These are phyloP conservation scores for Drosophila baimaii DNA, from an alignment of 1,140 invertebrate species.

Conservation along the genomic window DNA sequence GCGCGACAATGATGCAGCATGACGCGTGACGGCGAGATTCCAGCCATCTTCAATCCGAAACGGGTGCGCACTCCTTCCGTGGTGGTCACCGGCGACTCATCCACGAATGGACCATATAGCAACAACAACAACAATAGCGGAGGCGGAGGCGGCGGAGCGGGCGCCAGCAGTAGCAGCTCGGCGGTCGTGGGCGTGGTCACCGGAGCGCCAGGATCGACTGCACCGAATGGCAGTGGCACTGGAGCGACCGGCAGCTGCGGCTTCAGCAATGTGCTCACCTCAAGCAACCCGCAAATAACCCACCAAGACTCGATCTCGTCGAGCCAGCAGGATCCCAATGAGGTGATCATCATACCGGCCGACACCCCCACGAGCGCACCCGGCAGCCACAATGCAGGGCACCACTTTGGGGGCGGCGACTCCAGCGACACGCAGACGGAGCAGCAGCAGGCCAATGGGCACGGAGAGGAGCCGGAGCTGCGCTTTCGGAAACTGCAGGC, in stretches of 20 bases:
- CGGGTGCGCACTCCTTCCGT: constrained; percentile 89
- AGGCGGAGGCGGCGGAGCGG: constrained; percentile 28
- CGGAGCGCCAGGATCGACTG: constrained; percentile 11
- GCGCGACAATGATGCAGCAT: constrained; percentile 63
- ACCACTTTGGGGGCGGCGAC: constrained; percentile 53
- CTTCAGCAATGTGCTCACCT: constrained; percentile 83
- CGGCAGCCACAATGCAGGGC: constrained; percentile 57
- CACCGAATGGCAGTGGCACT: constrained; percentile 27
- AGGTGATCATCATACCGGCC: constrained; percentile 79
- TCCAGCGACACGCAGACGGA: constrained; percentile 64
- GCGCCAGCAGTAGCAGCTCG: constrained; percentile 48
- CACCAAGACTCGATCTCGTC: constrained; percentile 86
- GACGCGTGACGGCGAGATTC: constrained; percentile 88
- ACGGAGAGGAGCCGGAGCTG: constrained; percentile 65
- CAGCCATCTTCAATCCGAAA: constrained; percentile 91
- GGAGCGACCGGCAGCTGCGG: constrained; percentile 60
- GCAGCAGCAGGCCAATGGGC: constrained; percentile 61
- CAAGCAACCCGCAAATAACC: constrained; percentile 84
- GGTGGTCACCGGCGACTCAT: constrained; percentile 88
- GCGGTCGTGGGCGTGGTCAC: constrained; percentile 8
- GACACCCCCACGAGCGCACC: constrained; percentile 69
- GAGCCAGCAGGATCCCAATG: constrained; percentile 85
- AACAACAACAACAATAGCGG: constrained; percentile 52
- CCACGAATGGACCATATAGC: constrained; percentile 85
- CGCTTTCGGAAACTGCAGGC: constrained; percentile 80